A percentile compares a stretch with the other conserved stretches of the same genome.
Conservation (phyloP, 2,797 vertebrate species). For the Pangasius macronema region DNA sequence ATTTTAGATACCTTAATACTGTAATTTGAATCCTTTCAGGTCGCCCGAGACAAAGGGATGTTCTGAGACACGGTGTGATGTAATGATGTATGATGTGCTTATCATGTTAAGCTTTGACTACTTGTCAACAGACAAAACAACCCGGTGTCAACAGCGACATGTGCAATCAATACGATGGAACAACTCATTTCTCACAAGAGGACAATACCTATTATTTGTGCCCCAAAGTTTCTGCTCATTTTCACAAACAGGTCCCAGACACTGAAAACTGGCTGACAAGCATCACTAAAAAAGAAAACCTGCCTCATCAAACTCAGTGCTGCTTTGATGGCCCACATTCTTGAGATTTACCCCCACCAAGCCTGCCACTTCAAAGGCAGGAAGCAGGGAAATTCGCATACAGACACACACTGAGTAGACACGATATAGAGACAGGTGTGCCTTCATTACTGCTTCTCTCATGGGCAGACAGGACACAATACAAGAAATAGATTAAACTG, state of each 20-base stretch:
- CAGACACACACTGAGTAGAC: constrained; percentile 34
- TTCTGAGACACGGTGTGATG: background rate
- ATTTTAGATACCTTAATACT: constrained; percentile 6
- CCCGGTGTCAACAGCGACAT: constrained; percentile 17
- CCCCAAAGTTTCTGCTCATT: constrained; percentile 45
- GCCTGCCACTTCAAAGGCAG: constrained; percentile 55
- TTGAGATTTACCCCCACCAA: constrained; percentile 44
- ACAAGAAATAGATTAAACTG: constrained; percentile 13
- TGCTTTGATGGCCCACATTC: constrained; percentile 54
- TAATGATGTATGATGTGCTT: constrained; percentile 21
- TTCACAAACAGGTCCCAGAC: constrained; percentile 40
- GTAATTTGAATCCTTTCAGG: background rate
- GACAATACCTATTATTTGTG: constrained; percentile 39
- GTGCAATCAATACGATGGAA: constrained; percentile 31
- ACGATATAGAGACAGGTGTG: constrained; percentile 41
- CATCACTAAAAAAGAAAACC: constrained; percentile 54
- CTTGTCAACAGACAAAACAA: constrained; percentile 36
- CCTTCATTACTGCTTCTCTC: constrained; percentile 46
- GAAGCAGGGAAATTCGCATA: constrained; percentile 38
- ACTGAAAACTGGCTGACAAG: constrained; percentile 47
- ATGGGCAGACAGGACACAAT: constrained; percentile 24
- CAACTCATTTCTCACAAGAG: constrained; percentile 32
- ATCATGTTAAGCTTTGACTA: constrained; percentile 17
- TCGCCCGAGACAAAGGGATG: background rate
- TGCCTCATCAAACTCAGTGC: constrained; percentile 49